Conservation (phyloP, 1,140 invertebrate genomes). For the Pentalonia nigronervosa region DNA sequence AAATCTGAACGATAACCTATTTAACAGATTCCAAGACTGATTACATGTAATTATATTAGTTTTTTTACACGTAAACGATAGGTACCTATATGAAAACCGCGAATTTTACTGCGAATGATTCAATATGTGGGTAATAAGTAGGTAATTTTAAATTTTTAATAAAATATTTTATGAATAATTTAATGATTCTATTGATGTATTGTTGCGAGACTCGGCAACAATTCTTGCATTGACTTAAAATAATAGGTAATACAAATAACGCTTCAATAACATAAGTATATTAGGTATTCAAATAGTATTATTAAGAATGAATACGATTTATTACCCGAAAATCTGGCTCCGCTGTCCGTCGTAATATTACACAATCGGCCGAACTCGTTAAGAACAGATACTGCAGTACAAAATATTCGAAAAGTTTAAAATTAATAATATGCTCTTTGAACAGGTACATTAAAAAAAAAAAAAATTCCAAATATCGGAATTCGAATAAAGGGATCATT, state of each 20-base stretch:
- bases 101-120: neutral
- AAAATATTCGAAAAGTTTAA: neutral
- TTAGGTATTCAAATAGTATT: too few species aligned
- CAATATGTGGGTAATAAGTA: neutral
- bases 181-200: neutral
- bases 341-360: neutral
- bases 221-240: neutral
- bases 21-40: neutral
- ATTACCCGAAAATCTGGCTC: too few species aligned
- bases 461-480: neutral
- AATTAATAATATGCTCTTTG: neutral
- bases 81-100: neutral
- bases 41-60: neutral
- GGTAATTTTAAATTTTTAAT: neutral
- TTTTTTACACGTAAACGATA: neutral
- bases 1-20: neutral
- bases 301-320: too few species aligned
- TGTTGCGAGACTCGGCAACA: neutral
- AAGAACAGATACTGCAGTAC: neutral
- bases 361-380: neutral
- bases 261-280: neutral
- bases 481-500: neutral
- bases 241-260: too few species aligned
- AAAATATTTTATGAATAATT: neutral
- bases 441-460: too few species aligned